Base-by-base conservation (phyloP, 2,888 invertebrate species). In the Callinectes sapidus region DNA sequence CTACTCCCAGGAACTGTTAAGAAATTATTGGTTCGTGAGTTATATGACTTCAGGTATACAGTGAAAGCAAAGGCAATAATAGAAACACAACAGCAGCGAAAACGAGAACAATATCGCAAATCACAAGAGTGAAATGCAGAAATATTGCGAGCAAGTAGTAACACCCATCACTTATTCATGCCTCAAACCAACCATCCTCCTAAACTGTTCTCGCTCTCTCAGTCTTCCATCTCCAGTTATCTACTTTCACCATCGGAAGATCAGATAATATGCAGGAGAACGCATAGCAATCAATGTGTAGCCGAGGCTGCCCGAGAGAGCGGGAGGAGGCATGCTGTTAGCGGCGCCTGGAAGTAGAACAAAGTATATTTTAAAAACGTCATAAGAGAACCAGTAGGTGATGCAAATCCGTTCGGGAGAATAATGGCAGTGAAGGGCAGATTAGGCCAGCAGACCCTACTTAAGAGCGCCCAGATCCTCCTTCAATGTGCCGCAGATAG, bases 201-300 rank as follows among this genome's bases (percentile, higher is more conserved):
- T 35, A 32, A 81, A 81, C 35, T 81, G 32, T 81, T 81, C 81
- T 81, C 81, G 81, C 35, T 81, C 32, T 81, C 81, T 81, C 35
- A 32, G 81, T 35, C 81, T 81, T 35, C 81, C 13, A 81, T 35
- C 81, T 81, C 32, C 81, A 81, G 16, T 81, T 81, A 81, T 81
- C 81, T 81, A 81, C 35, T 81, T 81, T 81, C 35, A 81, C 81
- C 81, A 81, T 81, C 81, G n/a, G 81, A 81, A 81, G 35, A 81
- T 81, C 81, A 81, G 81, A 81, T 81, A 81, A 81, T 81, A 35
- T 35, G 32, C 35, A 35, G 13, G 32, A 81, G 81, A 81, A 35
- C 81, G 81, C 81, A 81, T 81, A 81, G 35, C 81, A 32, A 81
- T 81, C 81, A 81, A 81, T 81, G 35, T 81, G 81, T 81, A 81